phyloP scores from a whole-genome alignment of 2,888 invertebrate species.

The Lordiphosa andalusiaca region DNA sequence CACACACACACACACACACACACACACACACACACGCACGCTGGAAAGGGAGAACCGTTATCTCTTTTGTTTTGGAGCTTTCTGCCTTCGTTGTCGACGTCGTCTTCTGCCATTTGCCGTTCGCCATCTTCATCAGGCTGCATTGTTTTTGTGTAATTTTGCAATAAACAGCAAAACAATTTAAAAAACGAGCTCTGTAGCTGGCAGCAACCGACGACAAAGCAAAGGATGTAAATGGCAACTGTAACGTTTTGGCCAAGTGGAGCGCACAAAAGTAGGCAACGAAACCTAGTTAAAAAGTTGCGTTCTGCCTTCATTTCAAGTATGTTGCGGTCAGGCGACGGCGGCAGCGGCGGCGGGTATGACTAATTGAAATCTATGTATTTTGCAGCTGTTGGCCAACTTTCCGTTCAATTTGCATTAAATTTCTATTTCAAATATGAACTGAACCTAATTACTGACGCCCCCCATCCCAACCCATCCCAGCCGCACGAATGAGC shows the following conservation, averaged over 20 bases:
- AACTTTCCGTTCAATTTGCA: slow-evolving; percentile 62
- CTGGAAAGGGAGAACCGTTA: slow-evolving; percentile 28
- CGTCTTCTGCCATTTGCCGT: slow-evolving; percentile 14
- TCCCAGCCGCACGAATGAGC: neutral
- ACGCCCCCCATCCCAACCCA: too few species aligned
- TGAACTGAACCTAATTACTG: slow-evolving; percentile 18
- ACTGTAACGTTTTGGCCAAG: slow-evolving; percentile 56
- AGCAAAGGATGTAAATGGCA: slow-evolving; percentile 64
- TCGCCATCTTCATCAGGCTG: slow-evolving; percentile 68
- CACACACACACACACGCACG: slow-evolving; percentile 13
- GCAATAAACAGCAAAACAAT: slow-evolving; percentile 76
- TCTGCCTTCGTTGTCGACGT: slow-evolving; percentile 21
- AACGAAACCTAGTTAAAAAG: slow-evolving; percentile 53
- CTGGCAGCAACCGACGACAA: slow-evolving; percentile 36
- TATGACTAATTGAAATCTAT: slow-evolving; percentile 62
- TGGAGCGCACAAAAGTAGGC: slow-evolving; percentile 52
- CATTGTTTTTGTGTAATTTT: slow-evolving; percentile 75
- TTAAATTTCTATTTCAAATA: slow-evolving; percentile 32
- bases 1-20: slow-evolving; percentile 12
- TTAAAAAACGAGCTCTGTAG: slow-evolving; percentile 49
- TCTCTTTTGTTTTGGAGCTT: slow-evolving; percentile 55
- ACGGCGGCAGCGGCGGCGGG: too few species aligned
- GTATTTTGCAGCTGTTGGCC: slow-evolving; percentile 28
- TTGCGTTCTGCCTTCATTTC: slow-evolving; percentile 56
- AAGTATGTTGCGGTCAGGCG: too few species aligned